These are phyloP conservation scores for Drosophila albomicans DNA, from an alignment of 1,140 invertebrate genomes.

Conservation along the genomic window DNA sequence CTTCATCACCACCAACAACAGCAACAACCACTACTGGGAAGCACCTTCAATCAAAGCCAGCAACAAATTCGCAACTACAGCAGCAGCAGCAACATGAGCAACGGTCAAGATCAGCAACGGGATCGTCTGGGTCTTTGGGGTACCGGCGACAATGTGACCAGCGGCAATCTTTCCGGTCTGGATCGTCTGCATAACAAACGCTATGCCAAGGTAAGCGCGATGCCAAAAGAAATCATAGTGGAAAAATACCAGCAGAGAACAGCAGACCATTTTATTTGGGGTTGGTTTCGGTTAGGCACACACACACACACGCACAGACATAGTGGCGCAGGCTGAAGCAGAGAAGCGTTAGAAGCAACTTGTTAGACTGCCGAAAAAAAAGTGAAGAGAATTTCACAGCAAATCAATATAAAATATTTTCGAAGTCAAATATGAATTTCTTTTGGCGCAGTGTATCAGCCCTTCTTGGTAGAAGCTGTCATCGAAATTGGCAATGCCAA, in stretches of 20 bases:
- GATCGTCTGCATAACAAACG: conserved; percentile 68
- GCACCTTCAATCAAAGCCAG: conserved; percentile 24
- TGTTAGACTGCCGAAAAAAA: conserved; percentile 39
- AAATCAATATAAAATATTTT: background rate
- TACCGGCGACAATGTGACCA: conserved; percentile 69
- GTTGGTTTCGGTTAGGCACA: conserved; percentile 29
- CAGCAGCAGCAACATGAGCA: conserved; percentile 24
- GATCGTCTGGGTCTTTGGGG: conserved; percentile 76
- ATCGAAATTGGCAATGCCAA: conserved; percentile 18
- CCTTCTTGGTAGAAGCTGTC: conserved; percentile 1
- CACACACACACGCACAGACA: conserved; percentile 8
- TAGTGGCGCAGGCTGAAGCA: background rate
- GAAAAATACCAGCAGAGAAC: conserved; percentile 65
- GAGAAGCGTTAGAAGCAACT: conserved; percentile 28
- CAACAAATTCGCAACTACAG: conserved; percentile 56
- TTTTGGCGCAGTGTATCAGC: background rate
- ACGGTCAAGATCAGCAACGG: conserved; percentile 51
- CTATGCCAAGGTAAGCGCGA: conserved; percentile 76
- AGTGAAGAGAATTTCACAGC: background rate
- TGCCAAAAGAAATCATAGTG: conserved; percentile 30
- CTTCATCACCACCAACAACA: conserved; percentile 60
- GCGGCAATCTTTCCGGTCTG: conserved; percentile 69
- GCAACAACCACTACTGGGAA: conserved; percentile 31
- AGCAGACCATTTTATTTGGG: conserved; percentile 4
- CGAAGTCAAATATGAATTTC: too few species aligned